These are phyloP conservation scores for Spizaetus ornatus DNA, from an alignment of 2,113 vertebrate genomes.

Conservation along the genomic window DNA sequence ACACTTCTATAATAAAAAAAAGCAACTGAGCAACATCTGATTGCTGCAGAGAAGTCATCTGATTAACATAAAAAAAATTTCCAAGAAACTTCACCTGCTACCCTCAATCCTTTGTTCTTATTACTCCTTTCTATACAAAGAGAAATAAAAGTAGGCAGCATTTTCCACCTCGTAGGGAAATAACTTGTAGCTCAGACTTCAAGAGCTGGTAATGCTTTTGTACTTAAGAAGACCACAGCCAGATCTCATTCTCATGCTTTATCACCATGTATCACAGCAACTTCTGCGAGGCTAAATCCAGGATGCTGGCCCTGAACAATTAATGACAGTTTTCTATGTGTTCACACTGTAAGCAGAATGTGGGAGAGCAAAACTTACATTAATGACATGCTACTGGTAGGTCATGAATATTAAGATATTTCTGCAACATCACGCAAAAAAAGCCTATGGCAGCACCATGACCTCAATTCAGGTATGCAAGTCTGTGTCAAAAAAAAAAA, in stretches of 20 bases:
- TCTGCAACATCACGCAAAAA: not conserved
- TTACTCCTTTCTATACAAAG: not conserved
- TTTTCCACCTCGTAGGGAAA: not conserved
- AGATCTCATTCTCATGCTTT: not conserved
- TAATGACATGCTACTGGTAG: not conserved
- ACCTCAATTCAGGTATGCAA: not conserved
- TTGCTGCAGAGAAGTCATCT: not conserved
- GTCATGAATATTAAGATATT: not conserved
- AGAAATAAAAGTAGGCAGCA: not conserved
- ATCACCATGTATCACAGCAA: not conserved
- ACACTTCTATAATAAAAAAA: not conserved
- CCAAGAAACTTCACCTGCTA: not conserved
- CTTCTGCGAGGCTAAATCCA: not conserved
- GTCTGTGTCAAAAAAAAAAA: not conserved
- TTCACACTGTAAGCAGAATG: not conserved
- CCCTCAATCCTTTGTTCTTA: not conserved
- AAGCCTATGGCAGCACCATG: accelerated
- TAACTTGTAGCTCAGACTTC: not conserved
- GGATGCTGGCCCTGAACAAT: not conserved
- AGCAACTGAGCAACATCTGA: not conserved
- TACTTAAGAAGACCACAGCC: not conserved
- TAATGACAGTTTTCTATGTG: not conserved
- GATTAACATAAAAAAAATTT: not conserved
- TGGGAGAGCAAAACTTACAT: not conserved
- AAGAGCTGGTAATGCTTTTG: not conserved